These are phyloP conservation scores for Liparis tanakae DNA, from an alignment of 2,797 vertebrate species.

Conservation along the genomic window DNA sequence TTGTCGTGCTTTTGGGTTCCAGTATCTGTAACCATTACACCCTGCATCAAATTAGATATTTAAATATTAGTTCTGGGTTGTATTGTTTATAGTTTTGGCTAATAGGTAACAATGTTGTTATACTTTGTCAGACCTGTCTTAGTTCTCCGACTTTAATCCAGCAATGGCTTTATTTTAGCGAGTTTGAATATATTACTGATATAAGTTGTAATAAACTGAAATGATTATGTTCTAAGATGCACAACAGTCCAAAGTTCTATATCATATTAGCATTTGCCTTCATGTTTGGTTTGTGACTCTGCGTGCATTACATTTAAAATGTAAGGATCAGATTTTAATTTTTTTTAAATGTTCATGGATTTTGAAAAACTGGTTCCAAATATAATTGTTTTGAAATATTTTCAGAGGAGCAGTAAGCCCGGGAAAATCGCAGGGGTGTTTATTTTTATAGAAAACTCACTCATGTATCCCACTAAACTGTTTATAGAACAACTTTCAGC, in stretches of 20 bases:
- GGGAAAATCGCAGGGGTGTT: not conserved
- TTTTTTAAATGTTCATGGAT: not conserved
- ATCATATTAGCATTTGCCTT: not conserved
- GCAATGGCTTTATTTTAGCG: not conserved
- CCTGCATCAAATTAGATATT: conserved; percentile 37
- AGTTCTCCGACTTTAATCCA: not conserved
- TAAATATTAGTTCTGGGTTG: conserved; percentile 1
- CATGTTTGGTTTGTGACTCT: not conserved
- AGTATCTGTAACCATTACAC: too few relatives aligned
- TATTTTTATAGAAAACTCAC: not conserved
- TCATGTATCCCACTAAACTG: conserved; percentile 14
- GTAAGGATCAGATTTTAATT: not conserved
- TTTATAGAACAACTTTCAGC: conserved; percentile 48
- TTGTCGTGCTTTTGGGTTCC: too few relatives aligned
- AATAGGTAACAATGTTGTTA: not conserved
- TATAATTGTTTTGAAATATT: not conserved
- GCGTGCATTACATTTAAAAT: not conserved
- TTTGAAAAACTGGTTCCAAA: not conserved
- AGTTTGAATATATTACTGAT: not conserved
- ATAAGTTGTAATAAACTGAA: conserved; percentile 1
- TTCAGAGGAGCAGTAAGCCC: not conserved
- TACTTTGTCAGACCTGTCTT: not conserved
- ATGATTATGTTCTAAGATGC: not conserved
- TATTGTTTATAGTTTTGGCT: not conserved
- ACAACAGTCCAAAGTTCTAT: not conserved